phyloP scores from a whole-genome alignment of 2,113 vertebrate species.

The Paramisgurnus dabryanus region DNA sequence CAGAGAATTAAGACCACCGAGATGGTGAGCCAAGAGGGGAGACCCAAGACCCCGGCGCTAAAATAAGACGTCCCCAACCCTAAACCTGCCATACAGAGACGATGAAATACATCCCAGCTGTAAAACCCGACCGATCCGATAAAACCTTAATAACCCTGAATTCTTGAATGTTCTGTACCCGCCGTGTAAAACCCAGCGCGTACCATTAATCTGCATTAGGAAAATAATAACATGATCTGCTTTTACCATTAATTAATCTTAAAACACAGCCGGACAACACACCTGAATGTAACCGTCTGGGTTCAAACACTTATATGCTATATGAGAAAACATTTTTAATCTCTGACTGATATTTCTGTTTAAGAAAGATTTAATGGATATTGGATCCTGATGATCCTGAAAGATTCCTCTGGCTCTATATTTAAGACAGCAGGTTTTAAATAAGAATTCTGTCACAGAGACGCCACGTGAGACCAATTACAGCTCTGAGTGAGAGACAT shows the following conservation, averaged over 20 bases:
- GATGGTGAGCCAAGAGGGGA: constrained; percentile 8
- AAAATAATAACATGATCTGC: background rate
- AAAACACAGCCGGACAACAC: too few relatives aligned
- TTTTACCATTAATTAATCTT: background rate
- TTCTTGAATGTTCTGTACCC: background rate
- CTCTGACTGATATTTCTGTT: too few relatives aligned
- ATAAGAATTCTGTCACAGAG: background rate
- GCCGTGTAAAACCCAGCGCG: background rate
- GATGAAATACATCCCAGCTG: constrained; percentile 28
- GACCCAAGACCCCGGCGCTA: constrained; percentile 10
- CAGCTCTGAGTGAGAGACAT: background rate
- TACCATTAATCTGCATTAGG: background rate
- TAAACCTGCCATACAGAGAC: constrained; percentile 29
- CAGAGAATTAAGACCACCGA: background rate
- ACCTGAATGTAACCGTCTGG: too few relatives aligned
- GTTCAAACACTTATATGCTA: too few relatives aligned
- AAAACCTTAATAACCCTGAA: constrained; percentile 22
- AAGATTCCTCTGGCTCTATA: background rate
- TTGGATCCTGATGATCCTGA: background rate
- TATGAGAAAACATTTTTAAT: too few relatives aligned
- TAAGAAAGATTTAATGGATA: background rate
- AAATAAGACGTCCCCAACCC: constrained; percentile 30
- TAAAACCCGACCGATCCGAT: constrained; percentile 32
- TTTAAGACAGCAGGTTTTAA: background rate
- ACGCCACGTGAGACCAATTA: constrained; percentile 3